Percentiles rank a stretch among this genome's conserved stretches.
Conservation (phyloP, 2,113 vertebrate genomes). For the Phodopus roborovskii region DNA sequence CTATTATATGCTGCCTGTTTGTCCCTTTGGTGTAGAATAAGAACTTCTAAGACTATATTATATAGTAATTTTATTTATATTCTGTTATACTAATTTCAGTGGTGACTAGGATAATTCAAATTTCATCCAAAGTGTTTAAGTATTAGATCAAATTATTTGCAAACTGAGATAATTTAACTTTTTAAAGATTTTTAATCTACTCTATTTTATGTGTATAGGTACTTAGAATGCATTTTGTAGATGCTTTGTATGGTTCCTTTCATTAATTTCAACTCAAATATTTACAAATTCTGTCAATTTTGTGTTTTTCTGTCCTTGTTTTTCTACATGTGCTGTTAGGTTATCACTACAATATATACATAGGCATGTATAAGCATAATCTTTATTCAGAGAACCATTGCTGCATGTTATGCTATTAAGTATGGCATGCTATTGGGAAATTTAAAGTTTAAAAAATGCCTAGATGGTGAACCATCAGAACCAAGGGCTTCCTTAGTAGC, state of each 20-base stretch:
- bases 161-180: too few species aligned
- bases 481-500: background rate
- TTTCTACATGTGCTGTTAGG: background rate
- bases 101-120: too few species aligned
- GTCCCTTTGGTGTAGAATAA: too few species aligned
- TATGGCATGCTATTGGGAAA: background rate
- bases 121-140: too few species aligned
- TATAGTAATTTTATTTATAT: too few species aligned
- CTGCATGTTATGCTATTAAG: background rate
- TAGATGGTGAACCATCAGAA: background rate
- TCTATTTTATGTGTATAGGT: too few species aligned
- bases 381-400: background rate
- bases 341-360: background rate
- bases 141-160: too few species aligned
- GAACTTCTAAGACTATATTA: too few species aligned
- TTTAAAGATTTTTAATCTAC: too few species aligned
- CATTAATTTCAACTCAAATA: background rate
- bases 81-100: too few species aligned
- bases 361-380: background rate
- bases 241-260: background rate
- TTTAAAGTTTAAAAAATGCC: background rate
- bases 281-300: background rate
- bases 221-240: too few species aligned
- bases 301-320: background rate
- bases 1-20: too few species aligned